A percentile compares a stretch with the other conserved stretches of the same genome.
phyloP scores from a whole-genome alignment of 2,888 invertebrate genomes.

The Sepioteuthis lessoniana region DNA sequence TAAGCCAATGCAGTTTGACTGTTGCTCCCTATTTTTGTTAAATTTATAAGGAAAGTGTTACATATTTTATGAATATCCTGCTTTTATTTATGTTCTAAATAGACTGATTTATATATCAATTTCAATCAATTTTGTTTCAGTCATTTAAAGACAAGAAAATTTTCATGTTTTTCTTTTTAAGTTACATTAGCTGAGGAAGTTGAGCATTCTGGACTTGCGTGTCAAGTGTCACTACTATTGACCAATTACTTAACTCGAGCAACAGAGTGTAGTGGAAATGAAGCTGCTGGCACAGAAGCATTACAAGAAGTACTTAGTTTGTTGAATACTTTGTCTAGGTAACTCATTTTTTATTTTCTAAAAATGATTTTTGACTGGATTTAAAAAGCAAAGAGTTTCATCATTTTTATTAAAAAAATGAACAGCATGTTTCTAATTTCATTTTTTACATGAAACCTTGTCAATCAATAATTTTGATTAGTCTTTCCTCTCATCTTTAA shows the following conservation, averaged over 20 bases:
- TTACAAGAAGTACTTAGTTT: constrained; percentile 74
- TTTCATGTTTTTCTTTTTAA: constrained; percentile 50
- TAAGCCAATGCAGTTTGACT: too few species aligned
- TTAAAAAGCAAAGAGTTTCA: not conserved
- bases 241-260: constrained; percentile 75
- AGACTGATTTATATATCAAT: too few species aligned
- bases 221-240: constrained; percentile 74
- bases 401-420: not conserved
- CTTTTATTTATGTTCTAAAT: too few species aligned
- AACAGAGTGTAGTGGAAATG: constrained; percentile 73
- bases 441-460: too few species aligned
- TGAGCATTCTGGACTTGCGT: constrained; percentile 74
- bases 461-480: too few species aligned
- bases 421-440: not conserved
- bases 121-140: not conserved
- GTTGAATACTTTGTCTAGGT: constrained; percentile 72
- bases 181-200: constrained; percentile 68
- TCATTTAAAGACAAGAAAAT: not conserved
- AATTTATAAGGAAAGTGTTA: too few species aligned
- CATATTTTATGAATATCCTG: too few species aligned
- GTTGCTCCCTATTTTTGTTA: too few species aligned
- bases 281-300: constrained; percentile 73
- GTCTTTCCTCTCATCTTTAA: too few species aligned
- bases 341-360: constrained; percentile 24
- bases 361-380: not conserved